Evolutionary conservation across 2,797 vertebrate genomes (phyloP), one percentile per base, ranked within the genome.

Genomic region (Rhincodon typus): DNA sequence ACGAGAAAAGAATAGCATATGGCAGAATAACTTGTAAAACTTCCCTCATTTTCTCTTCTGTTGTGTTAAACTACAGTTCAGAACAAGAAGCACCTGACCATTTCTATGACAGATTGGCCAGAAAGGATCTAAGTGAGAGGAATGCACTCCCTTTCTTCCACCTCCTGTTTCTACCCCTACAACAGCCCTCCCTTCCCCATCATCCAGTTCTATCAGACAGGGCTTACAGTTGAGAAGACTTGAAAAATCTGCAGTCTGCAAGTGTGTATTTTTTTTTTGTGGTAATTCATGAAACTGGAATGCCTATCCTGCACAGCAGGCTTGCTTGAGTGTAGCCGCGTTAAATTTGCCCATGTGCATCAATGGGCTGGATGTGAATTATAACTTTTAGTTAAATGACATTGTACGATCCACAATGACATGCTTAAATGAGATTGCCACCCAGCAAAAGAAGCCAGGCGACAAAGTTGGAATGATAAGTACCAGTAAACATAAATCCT

Each of bases 401-500:
- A 95, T 95, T 95, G 94, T 95, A 77, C 30, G 7, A 3, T 3
- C 94, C 74, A 77, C 94, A 95, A 95, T 77, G 42, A 50, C 94
- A 34, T n/a, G 70, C 94, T 95, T 57, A 95, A 95, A 95, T 95
- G 70, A 69, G 70, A 74, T 95, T 53, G 70, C 94, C 70, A 77
- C 72, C 94, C 72, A 57, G 72, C 13, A 53, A 95, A 77, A 34
- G 15, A 46, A 57, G 94, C 69, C 94, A n/a, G 93, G 5, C 50
- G 94, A 77, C 94, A 95, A 77, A 77, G 42, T 50, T 57, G 94
- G 94, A 74, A 74, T 95, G 70, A 95, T 77, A 95, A 95, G 57
- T 77, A 95, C 70, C 94, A 77, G 94, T n/a, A 95, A 95, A 95
- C 57, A 77, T 95, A 95, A 95, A 95, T 30, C 50, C 94, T 53